phyloP scores from a whole-genome alignment of 2,888 invertebrate species.

The Rhingia rostrata region DNA sequence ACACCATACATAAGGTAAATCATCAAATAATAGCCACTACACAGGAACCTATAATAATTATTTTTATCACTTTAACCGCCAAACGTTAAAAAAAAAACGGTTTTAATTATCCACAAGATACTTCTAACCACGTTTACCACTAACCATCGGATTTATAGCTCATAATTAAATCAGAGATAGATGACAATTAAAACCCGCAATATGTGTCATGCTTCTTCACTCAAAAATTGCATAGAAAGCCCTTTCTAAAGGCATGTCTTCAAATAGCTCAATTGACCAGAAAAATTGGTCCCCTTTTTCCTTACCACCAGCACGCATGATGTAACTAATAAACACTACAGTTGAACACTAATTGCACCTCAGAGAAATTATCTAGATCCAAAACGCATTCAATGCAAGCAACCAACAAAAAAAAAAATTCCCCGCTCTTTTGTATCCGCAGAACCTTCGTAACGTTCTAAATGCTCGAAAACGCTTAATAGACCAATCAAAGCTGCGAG shows the following conservation, averaged over 20 bases:
- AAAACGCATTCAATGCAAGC: slow-evolving; percentile 7
- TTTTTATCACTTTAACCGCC: no score
- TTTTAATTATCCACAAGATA: no score
- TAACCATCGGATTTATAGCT: no score
- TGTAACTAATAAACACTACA: slow-evolving; percentile 12
- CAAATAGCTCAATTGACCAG: slow-evolving; percentile 20
- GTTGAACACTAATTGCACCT: neutral
- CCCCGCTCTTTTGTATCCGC: slow-evolving; percentile 18
- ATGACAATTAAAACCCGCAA: no score
- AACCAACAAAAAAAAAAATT: neutral
- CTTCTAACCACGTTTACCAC: no score
- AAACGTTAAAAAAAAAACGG: no score
- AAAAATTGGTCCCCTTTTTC: slow-evolving; percentile 1
- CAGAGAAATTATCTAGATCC: slow-evolving; percentile 2
- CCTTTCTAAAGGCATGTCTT: slow-evolving; percentile 16
- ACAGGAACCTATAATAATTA: no score
- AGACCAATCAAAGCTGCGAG: slow-evolving; percentile 16
- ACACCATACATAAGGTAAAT: no score
- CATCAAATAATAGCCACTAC: no score
- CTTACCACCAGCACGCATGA: slow-evolving; percentile 7
- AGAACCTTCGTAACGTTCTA: slow-evolving; percentile 1
- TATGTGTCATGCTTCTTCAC: slow-evolving; percentile 16
- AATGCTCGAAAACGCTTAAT: slow-evolving; percentile 12
- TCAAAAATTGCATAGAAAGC: slow-evolving; percentile 22
- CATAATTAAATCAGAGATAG: slow-evolving; percentile 4